Percentiles rank a stretch among this genome's conserved stretches.
Conservation (phyloP, 2,113 vertebrate species). For the Tringa solitaria region DNA sequence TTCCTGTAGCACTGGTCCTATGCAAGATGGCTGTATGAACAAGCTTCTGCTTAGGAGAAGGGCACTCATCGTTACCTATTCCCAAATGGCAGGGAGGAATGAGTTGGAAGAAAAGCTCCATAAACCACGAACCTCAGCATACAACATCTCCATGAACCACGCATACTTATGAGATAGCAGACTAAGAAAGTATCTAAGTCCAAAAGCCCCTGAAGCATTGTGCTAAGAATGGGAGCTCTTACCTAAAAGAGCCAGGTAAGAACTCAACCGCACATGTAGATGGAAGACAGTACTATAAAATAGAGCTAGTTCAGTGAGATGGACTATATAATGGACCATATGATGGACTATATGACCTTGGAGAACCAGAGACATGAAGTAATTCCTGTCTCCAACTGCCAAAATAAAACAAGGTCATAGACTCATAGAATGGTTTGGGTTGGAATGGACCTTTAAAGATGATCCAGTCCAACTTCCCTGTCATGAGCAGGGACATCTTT, state of each 20-base stretch:
- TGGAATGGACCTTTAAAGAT: neutral
- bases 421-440: neutral
- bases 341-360: neutral
- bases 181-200: neutral
- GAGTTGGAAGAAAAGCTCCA: neutral
- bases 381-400: neutral
- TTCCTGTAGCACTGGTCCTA: neutral
- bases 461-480: neutral
- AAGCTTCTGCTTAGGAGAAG: neutral
- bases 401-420: neutral
- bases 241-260: neutral
- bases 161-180: neutral
- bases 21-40: neutral
- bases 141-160: neutral
- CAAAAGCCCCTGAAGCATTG: neutral
- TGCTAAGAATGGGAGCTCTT: neutral
- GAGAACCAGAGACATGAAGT: neutral
- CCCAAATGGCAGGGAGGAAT: neutral
- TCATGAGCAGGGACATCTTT: neutral
- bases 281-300: neutral
- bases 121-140: neutral
- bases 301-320: neutral
- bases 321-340: neutral
- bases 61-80: neutral
- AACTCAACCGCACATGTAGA: neutral